A percentile compares a stretch with the other conserved stretches of the same genome.
Evolutionary conservation across 2,113 vertebrate species (phyloP).

Genomic region (Elanoides forficatus): DNA sequence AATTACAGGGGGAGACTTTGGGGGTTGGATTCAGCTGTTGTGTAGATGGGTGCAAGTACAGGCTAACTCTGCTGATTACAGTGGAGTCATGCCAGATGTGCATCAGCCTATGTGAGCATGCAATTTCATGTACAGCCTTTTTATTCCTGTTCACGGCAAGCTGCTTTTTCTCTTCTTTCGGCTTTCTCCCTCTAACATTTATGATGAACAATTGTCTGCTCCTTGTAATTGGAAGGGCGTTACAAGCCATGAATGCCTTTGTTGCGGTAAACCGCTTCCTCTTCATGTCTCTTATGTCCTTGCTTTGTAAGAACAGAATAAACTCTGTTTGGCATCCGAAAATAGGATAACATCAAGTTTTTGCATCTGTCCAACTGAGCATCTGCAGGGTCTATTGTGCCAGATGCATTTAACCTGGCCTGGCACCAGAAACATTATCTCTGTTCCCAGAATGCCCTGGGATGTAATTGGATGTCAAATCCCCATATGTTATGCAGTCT

Average conservation of each 20-base stretch:
- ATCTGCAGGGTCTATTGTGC: neutral
- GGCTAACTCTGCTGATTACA: neutral
- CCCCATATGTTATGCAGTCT: neutral
- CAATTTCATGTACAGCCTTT: neutral
- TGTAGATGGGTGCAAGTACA: neutral
- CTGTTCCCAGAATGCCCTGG: slow-evolving; percentile 9
- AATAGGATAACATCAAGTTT: neutral
- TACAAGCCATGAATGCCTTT: neutral
- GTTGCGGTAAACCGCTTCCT: slow-evolving; percentile 33
- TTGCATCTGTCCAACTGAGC: neutral
- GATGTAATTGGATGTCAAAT: neutral
- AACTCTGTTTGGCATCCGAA: neutral
- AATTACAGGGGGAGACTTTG: neutral
- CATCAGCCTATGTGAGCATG: neutral
- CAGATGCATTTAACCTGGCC: slow-evolving; percentile 7
- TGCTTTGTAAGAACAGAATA: neutral
- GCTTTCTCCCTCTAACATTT: neutral
- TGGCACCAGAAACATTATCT: slow-evolving; percentile 20
- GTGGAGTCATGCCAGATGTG: neutral
- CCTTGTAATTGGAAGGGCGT: slow-evolving; percentile 19
- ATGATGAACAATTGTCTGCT: slow-evolving; percentile 14
- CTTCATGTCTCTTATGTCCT: neutral
- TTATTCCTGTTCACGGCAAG: neutral
- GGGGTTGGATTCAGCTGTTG: neutral
- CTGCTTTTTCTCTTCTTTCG: neutral